A percentile compares a stretch with the other conserved stretches of the same genome.
phyloP scores from a whole-genome alignment of 2,888 invertebrate species.

The Periphyllus acericola region DNA sequence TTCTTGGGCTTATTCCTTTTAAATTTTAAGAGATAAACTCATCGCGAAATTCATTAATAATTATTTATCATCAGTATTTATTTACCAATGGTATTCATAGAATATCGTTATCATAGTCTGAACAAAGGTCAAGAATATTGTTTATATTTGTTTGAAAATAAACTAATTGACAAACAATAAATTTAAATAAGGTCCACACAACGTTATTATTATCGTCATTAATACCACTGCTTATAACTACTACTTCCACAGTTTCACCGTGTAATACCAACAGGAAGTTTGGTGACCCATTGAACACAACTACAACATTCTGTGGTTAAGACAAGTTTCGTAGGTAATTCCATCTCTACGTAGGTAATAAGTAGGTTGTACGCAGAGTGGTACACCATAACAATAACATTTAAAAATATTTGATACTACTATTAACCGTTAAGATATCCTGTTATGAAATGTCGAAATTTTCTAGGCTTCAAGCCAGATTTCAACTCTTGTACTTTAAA shows the following conservation, averaged over 20 bases:
- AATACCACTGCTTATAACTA: neutral
- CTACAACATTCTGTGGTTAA: neutral
- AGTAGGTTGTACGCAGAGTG: too few species aligned
- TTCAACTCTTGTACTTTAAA: neutral
- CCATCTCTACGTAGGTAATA: neutral
- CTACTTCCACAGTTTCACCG: neutral
- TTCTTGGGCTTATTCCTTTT: neutral
- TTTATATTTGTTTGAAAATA: neutral
- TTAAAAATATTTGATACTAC: neutral
- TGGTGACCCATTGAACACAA: slow-evolving; percentile 19
- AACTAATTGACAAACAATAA: neutral
- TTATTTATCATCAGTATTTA: too few species aligned
- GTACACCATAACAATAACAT: neutral
- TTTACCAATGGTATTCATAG: neutral
- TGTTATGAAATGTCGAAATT: neutral
- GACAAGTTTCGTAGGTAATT: neutral
- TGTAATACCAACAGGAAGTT: neutral
- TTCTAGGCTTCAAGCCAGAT: slow-evolving; percentile 13
- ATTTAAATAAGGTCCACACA: neutral
- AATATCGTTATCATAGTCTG: neutral
- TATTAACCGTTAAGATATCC: neutral
- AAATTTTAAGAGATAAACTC: neutral
- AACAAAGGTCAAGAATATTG: neutral
- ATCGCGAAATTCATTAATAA: neutral
- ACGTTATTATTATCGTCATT: neutral